These are phyloP conservation scores for Clarias platycephalus DNA, from an alignment of 2,797 vertebrate genomes.

Conservation along the genomic window DNA sequence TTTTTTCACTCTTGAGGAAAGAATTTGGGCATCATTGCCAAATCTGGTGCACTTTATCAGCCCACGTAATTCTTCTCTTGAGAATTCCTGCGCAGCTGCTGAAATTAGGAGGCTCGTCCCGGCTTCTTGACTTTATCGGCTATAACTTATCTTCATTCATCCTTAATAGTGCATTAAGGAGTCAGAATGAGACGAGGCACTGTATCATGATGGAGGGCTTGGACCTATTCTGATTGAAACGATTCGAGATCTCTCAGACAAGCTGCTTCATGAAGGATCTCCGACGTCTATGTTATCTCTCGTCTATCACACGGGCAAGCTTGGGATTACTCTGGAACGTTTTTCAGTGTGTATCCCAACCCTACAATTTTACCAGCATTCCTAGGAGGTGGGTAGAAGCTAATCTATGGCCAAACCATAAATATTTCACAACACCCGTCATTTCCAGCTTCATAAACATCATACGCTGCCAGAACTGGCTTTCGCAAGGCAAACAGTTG, in stretches of 20 bases:
- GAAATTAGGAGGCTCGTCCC: slow-evolving; percentile 30
- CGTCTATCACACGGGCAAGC: not conserved
- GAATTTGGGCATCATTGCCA: slow-evolving; percentile 30
- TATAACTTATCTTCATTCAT: slow-evolving; percentile 37
- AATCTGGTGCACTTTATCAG: slow-evolving; percentile 24
- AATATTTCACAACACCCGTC: slow-evolving; percentile 28
- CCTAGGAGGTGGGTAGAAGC: slow-evolving; percentile 12
- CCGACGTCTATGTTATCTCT: not conserved
- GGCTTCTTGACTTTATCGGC: slow-evolving; percentile 37
- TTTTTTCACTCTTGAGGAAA: not conserved
- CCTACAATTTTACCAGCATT: not conserved
- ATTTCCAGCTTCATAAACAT: not conserved
- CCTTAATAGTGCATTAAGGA: slow-evolving; percentile 35
- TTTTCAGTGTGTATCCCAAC: not conserved
- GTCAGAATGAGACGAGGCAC: slow-evolving; percentile 14
- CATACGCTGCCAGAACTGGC: not conserved
- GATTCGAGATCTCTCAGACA: slow-evolving; percentile 4
- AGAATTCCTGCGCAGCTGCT: slow-evolving; percentile 21
- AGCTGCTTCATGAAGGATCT: slow-evolving; percentile 6
- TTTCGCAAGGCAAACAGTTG: not conserved
- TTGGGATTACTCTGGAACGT: slow-evolving; percentile 23
- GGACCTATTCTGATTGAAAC: slow-evolving; percentile 5
- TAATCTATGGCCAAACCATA: slow-evolving; percentile 23
- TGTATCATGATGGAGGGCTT: slow-evolving; percentile 26
- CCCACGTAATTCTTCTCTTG: slow-evolving; percentile 11